Base-by-base conservation (phyloP, 1,140 invertebrate genomes). In the Tetranychus urticae region DNA sequence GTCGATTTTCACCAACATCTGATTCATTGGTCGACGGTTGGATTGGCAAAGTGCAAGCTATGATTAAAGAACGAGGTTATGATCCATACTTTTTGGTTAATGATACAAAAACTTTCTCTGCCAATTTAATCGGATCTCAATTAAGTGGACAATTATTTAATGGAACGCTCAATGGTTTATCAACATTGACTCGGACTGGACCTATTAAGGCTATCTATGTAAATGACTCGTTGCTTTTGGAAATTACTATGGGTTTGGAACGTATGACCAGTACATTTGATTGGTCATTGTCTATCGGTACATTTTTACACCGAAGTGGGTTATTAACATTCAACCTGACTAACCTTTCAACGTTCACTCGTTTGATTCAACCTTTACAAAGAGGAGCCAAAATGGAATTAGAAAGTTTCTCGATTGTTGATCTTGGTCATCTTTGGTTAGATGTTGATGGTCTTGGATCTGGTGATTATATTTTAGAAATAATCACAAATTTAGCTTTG, bases 401-500 rank as follows among this genome's bases (percentile, higher is more conserved):
- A 5, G 62, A 64, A n/a, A 8, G 10, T 14, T 61, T 68, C 39
- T 5, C 56, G 13, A 57, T 68, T 6, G 56, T 64, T 13, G 46
- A 60, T 1, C 64, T 68, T 35, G 31, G 61, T 2, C 63, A 68
- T 37, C 34, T 68, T 4, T 67, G 67, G 66, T 59, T 67, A 5
- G 67, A 68, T 31, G 46, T 68, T 1, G 58, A 63, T 45, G 67
- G 67, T 5, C 56, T 68, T 7, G 67, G 67, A 13, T 56, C 34
- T 23, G 62, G 59, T 63, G 66, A 68, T 52, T 63, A 60, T 47
- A 6, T 68, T 3, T 54, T 67, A 47, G 67, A 68, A 42, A 62
- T 65, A 3, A 54, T 68, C 36, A 52, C 65, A 1, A 68, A 68
- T 52, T 48, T 67, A 4, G 56, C 67, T 7, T 61, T 64, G 13